phyloP scores from a whole-genome alignment of 1,140 invertebrate genomes.

The Mactra quadrangularis region DNA sequence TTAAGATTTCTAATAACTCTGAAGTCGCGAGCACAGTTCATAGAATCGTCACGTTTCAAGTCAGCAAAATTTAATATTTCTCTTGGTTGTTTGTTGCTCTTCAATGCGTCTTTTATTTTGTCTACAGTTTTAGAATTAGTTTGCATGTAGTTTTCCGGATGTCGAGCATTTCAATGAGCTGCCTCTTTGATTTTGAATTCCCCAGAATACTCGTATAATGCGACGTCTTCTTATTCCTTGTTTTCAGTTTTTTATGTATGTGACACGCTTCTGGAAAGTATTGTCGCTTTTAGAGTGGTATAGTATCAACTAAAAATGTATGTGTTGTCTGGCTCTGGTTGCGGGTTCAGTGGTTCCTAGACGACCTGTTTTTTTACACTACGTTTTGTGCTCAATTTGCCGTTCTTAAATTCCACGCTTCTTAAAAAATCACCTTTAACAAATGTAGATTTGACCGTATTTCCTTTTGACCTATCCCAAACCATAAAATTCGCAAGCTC shows the following conservation, averaged over 20 bases:
- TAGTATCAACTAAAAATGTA: background rate
- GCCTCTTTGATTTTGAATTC: background rate
- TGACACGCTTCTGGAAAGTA: conserved; percentile 5
- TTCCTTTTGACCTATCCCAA: conserved; percentile 37
- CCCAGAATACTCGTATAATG: background rate
- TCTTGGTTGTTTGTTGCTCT: background rate
- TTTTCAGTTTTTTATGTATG: background rate
- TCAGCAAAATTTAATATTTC: conserved; percentile 4
- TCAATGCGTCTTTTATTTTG: background rate
- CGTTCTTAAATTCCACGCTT: conserved; percentile 7
- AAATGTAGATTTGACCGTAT: conserved; percentile 15
- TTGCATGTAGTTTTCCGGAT: background rate
- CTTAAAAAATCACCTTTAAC: background rate
- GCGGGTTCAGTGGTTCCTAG: conserved; percentile 1
- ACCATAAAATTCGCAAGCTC: conserved; percentile 22
- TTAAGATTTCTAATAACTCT: background rate
- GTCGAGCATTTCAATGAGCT: background rate
- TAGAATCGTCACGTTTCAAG: conserved; percentile 8
- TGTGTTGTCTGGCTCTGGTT: background rate
- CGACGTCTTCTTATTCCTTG: background rate
- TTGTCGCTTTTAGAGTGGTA: background rate
- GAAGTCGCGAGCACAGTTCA: background rate
- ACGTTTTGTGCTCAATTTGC: background rate
- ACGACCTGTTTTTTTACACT: background rate
- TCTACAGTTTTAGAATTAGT: conserved; percentile 5